Percentiles rank a stretch among this genome's conserved stretches.
Conservation (phyloP, 2,113 vertebrate species). For the Mionectes macconnelli region DNA sequence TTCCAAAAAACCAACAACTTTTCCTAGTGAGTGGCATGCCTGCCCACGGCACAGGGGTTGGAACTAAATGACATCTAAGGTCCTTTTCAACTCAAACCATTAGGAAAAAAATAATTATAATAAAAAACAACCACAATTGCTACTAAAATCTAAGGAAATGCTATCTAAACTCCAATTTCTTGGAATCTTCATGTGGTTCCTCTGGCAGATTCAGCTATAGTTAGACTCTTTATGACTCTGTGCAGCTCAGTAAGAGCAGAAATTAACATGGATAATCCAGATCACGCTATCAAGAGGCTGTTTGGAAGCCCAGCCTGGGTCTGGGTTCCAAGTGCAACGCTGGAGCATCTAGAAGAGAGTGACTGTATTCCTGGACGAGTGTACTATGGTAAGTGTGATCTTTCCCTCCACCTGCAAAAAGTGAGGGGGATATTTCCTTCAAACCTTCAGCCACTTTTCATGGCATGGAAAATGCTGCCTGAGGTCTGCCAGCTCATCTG, state of each 20-base stretch:
- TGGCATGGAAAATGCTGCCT: not conserved
- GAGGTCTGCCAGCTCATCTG: not conserved
- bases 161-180: not conserved
- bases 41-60: rapidly evolving
- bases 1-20: not conserved
- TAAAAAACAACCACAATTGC: not conserved
- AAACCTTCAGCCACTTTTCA: rapidly evolving
- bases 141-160: not conserved
- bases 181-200: not conserved
- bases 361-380: not conserved
- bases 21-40: not conserved
- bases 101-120: not conserved
- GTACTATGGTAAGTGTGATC: rapidly evolving
- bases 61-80: not conserved
- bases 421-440: not conserved
- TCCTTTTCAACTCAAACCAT: not conserved
- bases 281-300: not conserved
- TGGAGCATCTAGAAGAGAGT: not conserved
- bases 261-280: not conserved
- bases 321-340: not conserved
- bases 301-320: not conserved
- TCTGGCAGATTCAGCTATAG: not conserved
- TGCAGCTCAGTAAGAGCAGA: not conserved
- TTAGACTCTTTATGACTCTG: not conserved
- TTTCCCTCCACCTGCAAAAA: not conserved